phyloP scores from a whole-genome alignment of 2,888 invertebrate genomes.

The Galeopsomyia nigrocyanea region DNA sequence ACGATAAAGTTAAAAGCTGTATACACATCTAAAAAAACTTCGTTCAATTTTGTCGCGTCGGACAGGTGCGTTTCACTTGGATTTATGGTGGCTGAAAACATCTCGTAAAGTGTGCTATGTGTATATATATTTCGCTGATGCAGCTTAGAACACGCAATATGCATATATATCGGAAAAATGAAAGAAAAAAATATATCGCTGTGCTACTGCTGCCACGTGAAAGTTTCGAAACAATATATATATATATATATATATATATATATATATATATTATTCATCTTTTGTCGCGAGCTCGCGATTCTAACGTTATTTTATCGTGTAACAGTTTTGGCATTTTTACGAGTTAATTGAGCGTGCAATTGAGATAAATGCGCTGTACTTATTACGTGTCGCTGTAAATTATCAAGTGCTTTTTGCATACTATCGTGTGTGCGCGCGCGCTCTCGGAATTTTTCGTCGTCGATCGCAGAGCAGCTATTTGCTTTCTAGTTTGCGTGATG shows the following conservation, averaged over 20 bases:
- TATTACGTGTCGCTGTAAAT: slow-evolving; percentile 22
- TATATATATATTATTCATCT: slow-evolving; percentile 37
- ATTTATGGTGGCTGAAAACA: slow-evolving; percentile 8
- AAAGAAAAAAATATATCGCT: no score
- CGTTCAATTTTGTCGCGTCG: background rate
- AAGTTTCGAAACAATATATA: slow-evolving; percentile 20
- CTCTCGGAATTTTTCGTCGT: no score
- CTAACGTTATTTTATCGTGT: slow-evolving; percentile 29
- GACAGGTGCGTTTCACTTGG: slow-evolving; percentile 2
- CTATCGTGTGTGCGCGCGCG: no score
- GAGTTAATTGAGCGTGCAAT: slow-evolving; percentile 28
- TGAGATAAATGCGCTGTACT: slow-evolving; percentile 28
- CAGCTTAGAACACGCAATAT: no score
- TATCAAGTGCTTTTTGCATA: slow-evolving; percentile 2
- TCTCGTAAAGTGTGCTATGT: background rate
- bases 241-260: slow-evolving; percentile 6
- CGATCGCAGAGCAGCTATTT: no score
- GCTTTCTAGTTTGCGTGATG: no score
- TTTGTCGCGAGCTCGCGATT: slow-evolving; percentile 7
- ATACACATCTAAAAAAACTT: no score
- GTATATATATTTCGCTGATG: no score
- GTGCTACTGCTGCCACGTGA: slow-evolving; percentile 29
- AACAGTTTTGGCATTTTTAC: slow-evolving; percentile 21
- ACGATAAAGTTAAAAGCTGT: no score
- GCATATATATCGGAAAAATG: no score